Evolutionary conservation across 2,113 vertebrate species (phyloP).

Genomic region (Notothenia rossii): DNA sequence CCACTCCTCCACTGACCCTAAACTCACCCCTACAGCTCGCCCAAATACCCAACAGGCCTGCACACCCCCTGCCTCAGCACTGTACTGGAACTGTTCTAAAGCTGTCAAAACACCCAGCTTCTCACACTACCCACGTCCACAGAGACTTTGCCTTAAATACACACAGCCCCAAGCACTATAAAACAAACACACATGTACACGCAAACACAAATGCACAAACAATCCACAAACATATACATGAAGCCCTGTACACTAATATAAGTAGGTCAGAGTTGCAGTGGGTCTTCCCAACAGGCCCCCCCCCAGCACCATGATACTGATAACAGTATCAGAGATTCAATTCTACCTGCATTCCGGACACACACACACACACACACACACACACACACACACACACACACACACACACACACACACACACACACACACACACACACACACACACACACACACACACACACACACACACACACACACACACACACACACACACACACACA

Average conservation of each 20-base stretch:
- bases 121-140: constrained; percentile 75
- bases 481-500: no score
- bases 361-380: constrained; percentile 16
- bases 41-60: constrained; percentile 59
- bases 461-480: no score
- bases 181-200: constrained; percentile 58
- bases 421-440: no score
- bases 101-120: constrained; percentile 82
- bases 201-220: constrained; percentile 46
- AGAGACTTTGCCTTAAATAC: constrained; percentile 63
- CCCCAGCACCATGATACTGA: constrained; percentile 65
- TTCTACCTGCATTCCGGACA: constrained; percentile 58
- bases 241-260: constrained; percentile 63
- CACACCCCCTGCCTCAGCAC: constrained; percentile 63
- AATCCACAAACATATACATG: constrained; percentile 52
- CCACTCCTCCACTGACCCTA: constrained; percentile 56
- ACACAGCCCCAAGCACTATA: constrained; percentile 35
- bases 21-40: constrained; percentile 60
- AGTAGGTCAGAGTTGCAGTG: constrained; percentile 81
- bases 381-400: not conserved
- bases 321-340: constrained; percentile 76
- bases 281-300: constrained; percentile 72
- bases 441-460: no score
- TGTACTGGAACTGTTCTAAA: constrained; percentile 73
- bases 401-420: no score